Evolutionary conservation across 2,888 invertebrate genomes (phyloP), one percentile per base, ranked within the genome.

Genomic region (Microdon myrmicae): DNA sequence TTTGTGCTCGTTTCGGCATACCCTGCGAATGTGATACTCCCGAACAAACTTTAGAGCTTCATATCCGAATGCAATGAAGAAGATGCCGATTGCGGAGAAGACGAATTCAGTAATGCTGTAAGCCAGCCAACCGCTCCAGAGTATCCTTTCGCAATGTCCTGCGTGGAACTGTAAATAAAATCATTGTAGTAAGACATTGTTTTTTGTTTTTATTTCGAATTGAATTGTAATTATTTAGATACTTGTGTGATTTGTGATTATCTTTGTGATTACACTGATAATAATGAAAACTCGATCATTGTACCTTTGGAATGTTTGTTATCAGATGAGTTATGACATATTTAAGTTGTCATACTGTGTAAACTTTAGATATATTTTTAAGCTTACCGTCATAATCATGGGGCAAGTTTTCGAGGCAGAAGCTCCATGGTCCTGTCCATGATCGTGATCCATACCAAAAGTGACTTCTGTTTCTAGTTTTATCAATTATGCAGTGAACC

Each of bases 1-100:
- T 20, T 72, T 70, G 1, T 68, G 59, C 51, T 72, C 70, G 32
- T 68, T 69, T 10, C 71, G 71, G 1, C 70, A 69, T 3, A 70
- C 70, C 13, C 68, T 55, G 2, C 71, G 68, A 10, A 72, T 34
- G 25, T 74, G 64, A 7, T 71, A 80, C 70, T 85, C 85, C 0
- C 86, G 77, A 73, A 82, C 89, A 81, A 93, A 95, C 82, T 97
- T 98, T 2, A 99, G 84, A 0, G 93, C 94, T 81, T 99, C 98
- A 77, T 97, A 98, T n/a, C 94, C 82, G 14, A 94, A 87, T 0
- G 94, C 92, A 75, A 96, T 86, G 38, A 94, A 83, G 79, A 96
- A 92, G 70, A 98, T 90, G 34, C 90, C 92, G 45, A 96, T 82
- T 76, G 93, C 92, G 0, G 97, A 96, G 1, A 91, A 90, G 26